A percentile compares a stretch with the other conserved stretches of the same genome.
phyloP scores from a whole-genome alignment of 2,797 vertebrate genomes.

The Manis pentadactyla region DNA sequence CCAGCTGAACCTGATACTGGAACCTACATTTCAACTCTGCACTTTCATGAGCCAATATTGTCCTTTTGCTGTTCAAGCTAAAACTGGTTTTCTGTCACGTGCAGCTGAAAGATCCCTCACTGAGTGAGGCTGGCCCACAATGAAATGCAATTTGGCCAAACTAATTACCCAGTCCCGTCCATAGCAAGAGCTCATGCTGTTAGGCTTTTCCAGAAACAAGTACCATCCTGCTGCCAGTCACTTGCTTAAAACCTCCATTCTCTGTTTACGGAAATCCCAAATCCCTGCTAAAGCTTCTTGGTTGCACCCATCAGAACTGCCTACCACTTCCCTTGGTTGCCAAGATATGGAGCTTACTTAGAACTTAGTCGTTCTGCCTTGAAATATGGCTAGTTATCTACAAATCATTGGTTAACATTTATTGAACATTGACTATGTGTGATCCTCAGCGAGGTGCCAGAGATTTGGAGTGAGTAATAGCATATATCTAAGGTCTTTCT shows the following conservation, averaged over 20 bases:
- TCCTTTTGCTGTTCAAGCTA: not conserved
- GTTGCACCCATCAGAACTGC: not conserved
- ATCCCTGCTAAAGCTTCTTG: not conserved
- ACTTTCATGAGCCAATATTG: not conserved
- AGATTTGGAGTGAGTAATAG: not conserved
- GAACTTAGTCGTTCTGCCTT: not conserved
- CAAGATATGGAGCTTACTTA: not conserved
- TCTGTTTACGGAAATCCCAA: not conserved
- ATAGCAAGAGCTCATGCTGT: not conserved
- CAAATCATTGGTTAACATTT: not conserved
- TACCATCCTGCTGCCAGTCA: not conserved
- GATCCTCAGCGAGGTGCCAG: not conserved
- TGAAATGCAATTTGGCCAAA: not conserved
- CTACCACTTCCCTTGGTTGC: not conserved
- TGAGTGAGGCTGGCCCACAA: not conserved
- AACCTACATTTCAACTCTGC: not conserved
- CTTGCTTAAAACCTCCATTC: not conserved
- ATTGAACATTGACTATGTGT: not conserved
- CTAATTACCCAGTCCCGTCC: not conserved
- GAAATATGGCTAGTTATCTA: not conserved
- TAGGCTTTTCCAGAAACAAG: not conserved
- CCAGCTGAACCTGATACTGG: not conserved
- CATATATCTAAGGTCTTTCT: not conserved
- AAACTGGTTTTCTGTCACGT: not conserved
- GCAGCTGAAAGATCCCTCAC: not conserved